Evolutionary conservation across 2,888 invertebrate species (phyloP).

Genomic region (Thumatha senex): DNA sequence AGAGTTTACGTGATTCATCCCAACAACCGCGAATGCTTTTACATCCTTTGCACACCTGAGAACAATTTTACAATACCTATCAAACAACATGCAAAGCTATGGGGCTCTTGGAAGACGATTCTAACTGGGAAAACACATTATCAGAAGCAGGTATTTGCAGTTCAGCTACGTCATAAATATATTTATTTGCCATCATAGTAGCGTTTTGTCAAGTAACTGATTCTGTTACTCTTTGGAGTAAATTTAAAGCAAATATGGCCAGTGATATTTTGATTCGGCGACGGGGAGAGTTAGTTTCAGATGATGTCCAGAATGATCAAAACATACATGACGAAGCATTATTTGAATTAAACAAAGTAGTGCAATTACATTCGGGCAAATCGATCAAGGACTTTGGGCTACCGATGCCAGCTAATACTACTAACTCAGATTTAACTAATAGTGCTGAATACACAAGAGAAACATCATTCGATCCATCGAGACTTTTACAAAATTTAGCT

Average conservation of each 20-base stretch:
- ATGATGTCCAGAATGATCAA: conserved; percentile 34
- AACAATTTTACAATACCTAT: conserved; percentile 41
- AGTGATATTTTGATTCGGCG: conserved; percentile 31
- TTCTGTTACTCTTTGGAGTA: conserved; percentile 1
- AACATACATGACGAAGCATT: conserved; percentile 34
- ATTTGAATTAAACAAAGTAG: conserved; percentile 29
- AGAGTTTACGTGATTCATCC: not conserved
- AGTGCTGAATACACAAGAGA: conserved; percentile 31
- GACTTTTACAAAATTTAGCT: conserved; percentile 31
- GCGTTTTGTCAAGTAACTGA: not conserved
- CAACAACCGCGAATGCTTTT: not conserved
- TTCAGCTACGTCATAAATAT: conserved; percentile 17
- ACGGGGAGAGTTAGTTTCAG: conserved; percentile 25
- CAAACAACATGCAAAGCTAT: conserved; percentile 28
- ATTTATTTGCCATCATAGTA: not conserved
- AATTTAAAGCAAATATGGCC: conserved; percentile 15
- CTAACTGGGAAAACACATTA: conserved; percentile 40
- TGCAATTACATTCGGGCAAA: no score
- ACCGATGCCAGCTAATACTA: conserved; percentile 30
- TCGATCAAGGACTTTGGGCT: no score
- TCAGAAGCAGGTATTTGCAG: conserved; percentile 28
- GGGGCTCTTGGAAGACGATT: conserved; percentile 42
- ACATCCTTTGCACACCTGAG: conserved; percentile 36
- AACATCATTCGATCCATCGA: conserved; percentile 30
- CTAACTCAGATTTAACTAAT: conserved; percentile 34